phyloP scores from a whole-genome alignment of 1,140 invertebrate species.

The Venturia canescens region DNA sequence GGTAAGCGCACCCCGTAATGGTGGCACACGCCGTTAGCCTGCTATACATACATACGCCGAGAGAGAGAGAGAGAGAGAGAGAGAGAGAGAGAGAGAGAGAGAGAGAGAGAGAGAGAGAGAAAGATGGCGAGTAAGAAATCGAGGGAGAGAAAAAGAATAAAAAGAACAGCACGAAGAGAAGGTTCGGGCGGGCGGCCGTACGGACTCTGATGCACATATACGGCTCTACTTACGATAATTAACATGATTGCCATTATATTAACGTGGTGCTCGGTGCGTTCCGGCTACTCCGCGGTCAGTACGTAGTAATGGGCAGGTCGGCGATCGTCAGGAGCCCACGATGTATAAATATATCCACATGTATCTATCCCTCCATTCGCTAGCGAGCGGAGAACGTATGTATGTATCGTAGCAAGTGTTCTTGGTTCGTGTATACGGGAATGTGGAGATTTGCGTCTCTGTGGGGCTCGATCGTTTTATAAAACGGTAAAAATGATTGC shows the following conservation, averaged over 20 bases:
- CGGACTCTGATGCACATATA: slow-evolving; percentile 43
- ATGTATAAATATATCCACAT: slow-evolving; percentile 8
- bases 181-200: slow-evolving; percentile 46
- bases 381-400: too few relatives aligned
- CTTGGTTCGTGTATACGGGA: too few relatives aligned
- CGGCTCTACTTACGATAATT: slow-evolving; percentile 73
- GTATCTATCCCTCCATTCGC: neutral
- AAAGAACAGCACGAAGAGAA: neutral
- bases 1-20: slow-evolving; percentile 73
- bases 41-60: slow-evolving; percentile 37
- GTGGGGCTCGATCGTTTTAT: too few relatives aligned
- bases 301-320: slow-evolving; percentile 62
- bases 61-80: slow-evolving; percentile 6
- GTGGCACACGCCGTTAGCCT: slow-evolving; percentile 73
- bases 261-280: slow-evolving; percentile 57
- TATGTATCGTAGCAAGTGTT: too few relatives aligned
- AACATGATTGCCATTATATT: slow-evolving; percentile 75
- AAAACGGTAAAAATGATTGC: too few relatives aligned
- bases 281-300: slow-evolving; percentile 51
- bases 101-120: slow-evolving; percentile 13
- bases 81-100: neutral
- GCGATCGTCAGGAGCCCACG: slow-evolving; percentile 25
- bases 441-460: too few relatives aligned
- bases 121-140: slow-evolving; percentile 4
- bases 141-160: slow-evolving; percentile 13